Percentiles rank a stretch among this genome's conserved stretches.
These are phyloP conservation scores for Indicator indicator DNA, from an alignment of 2,113 vertebrate genomes.

Conservation along the genomic window DNA sequence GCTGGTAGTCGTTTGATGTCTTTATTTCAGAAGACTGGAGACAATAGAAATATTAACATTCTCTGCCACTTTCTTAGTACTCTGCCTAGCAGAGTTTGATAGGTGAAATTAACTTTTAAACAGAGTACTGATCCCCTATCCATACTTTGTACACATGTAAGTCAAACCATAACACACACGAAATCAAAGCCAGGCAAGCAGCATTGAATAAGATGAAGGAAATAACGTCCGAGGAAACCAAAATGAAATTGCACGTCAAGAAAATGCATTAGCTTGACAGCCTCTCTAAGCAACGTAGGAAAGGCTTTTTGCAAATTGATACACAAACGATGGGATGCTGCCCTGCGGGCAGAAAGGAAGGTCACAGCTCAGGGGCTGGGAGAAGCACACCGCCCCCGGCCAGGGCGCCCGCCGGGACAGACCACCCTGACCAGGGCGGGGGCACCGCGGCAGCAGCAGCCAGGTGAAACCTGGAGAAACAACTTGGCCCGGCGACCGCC, in stretches of 20 bases:
- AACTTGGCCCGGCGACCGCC: neutral
- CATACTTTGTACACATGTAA: neutral
- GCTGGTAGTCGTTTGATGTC: constrained; percentile 11
- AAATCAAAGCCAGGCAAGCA: neutral
- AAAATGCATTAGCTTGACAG: neutral
- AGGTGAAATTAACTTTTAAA: constrained; percentile 54
- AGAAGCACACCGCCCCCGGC: neutral
- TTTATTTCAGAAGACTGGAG: constrained; percentile 38
- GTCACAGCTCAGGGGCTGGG: neutral
- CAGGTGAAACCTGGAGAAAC: neutral
- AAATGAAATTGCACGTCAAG: neutral
- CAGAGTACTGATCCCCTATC: neutral
- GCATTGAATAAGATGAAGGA: neutral
- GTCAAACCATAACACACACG: neutral
- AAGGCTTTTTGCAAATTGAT: neutral
- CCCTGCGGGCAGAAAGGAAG: neutral
- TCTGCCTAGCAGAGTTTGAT: constrained; percentile 56
- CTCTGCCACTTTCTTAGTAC: neutral
- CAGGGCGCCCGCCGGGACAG: neutral
- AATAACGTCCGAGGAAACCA: neutral
- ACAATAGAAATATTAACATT: constrained; percentile 32
- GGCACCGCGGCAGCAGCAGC: neutral
- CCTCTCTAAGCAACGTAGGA: neutral
- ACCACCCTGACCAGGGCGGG: neutral
- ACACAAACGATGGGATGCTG: neutral